Base-by-base conservation (phyloP, 2,888 invertebrate species). In the Pollenia labialis region DNA sequence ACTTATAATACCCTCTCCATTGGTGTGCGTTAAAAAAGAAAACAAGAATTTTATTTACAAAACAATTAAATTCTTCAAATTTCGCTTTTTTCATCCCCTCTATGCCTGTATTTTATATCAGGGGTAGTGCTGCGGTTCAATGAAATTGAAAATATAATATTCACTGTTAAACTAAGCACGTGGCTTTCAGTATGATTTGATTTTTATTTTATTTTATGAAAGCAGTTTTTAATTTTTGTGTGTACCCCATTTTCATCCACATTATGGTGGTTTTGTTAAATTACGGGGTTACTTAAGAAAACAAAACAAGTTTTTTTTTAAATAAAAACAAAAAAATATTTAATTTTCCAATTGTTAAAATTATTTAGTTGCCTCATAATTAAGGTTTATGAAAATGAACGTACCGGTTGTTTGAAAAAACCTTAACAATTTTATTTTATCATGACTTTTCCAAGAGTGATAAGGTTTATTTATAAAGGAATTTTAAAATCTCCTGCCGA, bases 381-480 rank as follows among this genome's bases (percentile, higher is more conserved):
- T 77, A 16, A 42, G 18, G 14, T 10, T 56, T 71, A 56, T 11
- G 9, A 1, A 52, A 32, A 54, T 16, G 54, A 18, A 7, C 32
- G 42, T 71, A 18, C 16, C 4, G 10, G 6, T 1, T 16, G 8
- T 48, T 16, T 44, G 16, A 4, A 18, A 44, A 32, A 64, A 58
- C 40, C 32, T 6, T 12, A 8, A 68, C 12, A n/a, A 2, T 16
- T 12, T 52, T 40, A 9, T 52, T 44, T 23, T 32, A 46, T 32
- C 54, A 44, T 46, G 32, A 7, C 16, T 48, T 76, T 68, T 18
- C 8, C 40, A 40, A 46, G 10, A 14, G 7, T 11, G 18, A 58
- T 58, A 79, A 68, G 8, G 48, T 14, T 68, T 46, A 76, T 76
- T 76, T 76, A 76, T 66, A 10, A 18, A 18, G 14, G 14, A 11